Evolutionary conservation across 1,140 invertebrate species (phyloP).

Genomic region (Conus ventricosus): DNA sequence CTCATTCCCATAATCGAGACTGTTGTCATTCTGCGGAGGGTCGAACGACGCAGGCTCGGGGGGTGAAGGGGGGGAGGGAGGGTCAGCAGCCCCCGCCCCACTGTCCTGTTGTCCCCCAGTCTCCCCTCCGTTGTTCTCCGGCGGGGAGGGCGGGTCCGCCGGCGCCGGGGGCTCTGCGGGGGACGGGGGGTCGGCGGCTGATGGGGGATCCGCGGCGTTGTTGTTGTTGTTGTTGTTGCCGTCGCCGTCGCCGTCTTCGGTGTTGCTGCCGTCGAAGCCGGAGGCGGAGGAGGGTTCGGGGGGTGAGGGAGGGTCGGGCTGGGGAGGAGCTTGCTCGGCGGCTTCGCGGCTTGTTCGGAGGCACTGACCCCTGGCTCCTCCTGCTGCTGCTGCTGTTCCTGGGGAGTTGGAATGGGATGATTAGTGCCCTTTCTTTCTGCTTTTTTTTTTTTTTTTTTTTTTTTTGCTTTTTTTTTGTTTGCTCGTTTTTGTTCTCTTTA

Average conservation of each 20-base stretch:
- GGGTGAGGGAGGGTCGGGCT: background rate
- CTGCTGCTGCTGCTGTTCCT: slow-evolving; percentile 1
- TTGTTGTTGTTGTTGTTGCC: background rate
- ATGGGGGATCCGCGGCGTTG: background rate
- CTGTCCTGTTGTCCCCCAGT: background rate
- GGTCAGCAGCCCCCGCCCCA: background rate
- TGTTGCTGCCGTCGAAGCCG: background rate
- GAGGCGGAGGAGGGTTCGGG: background rate
- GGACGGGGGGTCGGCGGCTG: background rate
- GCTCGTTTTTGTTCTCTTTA: too few species aligned
- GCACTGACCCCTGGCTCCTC: background rate
- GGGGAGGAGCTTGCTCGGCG: background rate
- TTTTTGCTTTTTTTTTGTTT: too few species aligned
- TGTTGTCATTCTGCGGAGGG: background rate
- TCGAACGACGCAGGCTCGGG: background rate
- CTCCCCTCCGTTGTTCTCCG: background rate
- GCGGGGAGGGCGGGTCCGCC: background rate
- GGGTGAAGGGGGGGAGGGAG: background rate
- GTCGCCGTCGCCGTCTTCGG: slow-evolving; percentile 3
- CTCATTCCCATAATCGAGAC: background rate
- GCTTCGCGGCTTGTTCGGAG: background rate
- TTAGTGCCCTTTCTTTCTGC: too few species aligned
- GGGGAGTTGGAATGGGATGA: background rate
- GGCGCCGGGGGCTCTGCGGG: background rate
- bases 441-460: too few species aligned